Base-by-base conservation (phyloP, 2,888 invertebrate species). In the Anagyrus pseudococci region DNA sequence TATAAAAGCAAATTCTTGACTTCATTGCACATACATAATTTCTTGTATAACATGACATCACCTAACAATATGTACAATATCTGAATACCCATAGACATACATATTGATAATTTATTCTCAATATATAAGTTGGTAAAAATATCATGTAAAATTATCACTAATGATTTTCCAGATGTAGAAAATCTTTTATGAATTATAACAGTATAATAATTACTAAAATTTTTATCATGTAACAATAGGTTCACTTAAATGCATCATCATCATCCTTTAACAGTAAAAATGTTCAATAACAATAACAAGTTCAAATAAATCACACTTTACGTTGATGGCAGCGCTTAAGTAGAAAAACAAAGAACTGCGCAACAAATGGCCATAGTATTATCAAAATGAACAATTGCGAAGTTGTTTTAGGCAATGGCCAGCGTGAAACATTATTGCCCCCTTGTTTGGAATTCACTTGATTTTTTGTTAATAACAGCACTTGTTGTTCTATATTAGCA, bases 291-390 rank as follows among this genome's bases (percentile, higher is more conserved):
- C n/a, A n/a, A n/a, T n/a, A n/a, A n/a, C n/a, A n/a, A 43, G 2
- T 43, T 41, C 8, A 2, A 2, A 37, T 43, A 8, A 2, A 4
- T 49, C 49, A 49, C 25, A 25, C 49, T 49, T 49, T 49, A 20
- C 25, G 49, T 19, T 19, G 15, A 19, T 49, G 17, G 20, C 25
- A 20, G 17, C 29, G 29, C n/a, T 49, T 49, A 7, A 49, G 29
- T 29, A 49, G 49, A 29, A 23, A 49, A 13, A 49, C 19, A 29
- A 49, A 29, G 17, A 49, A 29, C n/a, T 49, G 49, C n/a, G 19
- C 29, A 10, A 49, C 49, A 29, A 49, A 49, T 29, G 49, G 49
- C 49, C 49, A 49, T 29, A 49, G 8, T 23, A 49, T 49, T n/a
- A 49, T 49, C 49, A 49, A 26, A 17, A 25, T 17, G n/a, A 49